These are phyloP conservation scores for Zoroaster sp. DNA, from an alignment of 53 echinoderm and acorn worm genomes.

Conservation along the genomic window DNA sequence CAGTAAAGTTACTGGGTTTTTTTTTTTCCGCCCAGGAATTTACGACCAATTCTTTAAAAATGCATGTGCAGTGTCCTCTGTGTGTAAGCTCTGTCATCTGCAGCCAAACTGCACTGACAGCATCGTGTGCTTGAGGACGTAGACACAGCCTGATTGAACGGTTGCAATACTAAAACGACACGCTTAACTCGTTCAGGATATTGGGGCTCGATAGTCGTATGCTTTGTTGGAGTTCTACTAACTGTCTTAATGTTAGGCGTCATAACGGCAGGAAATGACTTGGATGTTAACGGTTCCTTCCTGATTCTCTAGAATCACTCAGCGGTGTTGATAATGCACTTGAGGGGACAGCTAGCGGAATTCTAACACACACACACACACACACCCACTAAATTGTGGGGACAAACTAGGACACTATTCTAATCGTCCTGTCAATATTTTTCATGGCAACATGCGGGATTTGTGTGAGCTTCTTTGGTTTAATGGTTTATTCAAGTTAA, in stretches of 20 bases:
- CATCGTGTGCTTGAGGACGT: background rate
- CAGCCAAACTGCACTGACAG: background rate
- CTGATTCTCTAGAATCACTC: constrained; percentile 11
- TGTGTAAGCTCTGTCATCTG: background rate
- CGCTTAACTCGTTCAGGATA: constrained; percentile 53
- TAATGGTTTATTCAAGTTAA: too few species aligned
- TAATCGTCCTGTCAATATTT: background rate
- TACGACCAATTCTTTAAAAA: background rate
- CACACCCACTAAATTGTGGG: background rate
- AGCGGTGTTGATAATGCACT: constrained; percentile 19
- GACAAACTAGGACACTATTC: background rate
- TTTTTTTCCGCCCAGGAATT: background rate
- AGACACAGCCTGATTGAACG: constrained; percentile 39
- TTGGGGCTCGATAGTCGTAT: constrained; percentile 25
- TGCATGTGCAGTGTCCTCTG: background rate
- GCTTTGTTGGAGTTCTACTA: background rate
- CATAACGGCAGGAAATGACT: constrained; percentile 23
- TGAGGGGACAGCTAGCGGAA: background rate
- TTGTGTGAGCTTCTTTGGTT: too few species aligned
- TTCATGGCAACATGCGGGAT: too few species aligned
- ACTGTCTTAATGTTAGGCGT: constrained; percentile 13
- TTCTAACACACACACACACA: background rate
- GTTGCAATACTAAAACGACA: constrained; percentile 18
- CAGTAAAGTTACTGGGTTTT: background rate
- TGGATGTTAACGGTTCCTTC: constrained; percentile 34